These are phyloP conservation scores for Dascillus cervinus DNA, from an alignment of 2,888 invertebrate species.

Conservation along the genomic window DNA sequence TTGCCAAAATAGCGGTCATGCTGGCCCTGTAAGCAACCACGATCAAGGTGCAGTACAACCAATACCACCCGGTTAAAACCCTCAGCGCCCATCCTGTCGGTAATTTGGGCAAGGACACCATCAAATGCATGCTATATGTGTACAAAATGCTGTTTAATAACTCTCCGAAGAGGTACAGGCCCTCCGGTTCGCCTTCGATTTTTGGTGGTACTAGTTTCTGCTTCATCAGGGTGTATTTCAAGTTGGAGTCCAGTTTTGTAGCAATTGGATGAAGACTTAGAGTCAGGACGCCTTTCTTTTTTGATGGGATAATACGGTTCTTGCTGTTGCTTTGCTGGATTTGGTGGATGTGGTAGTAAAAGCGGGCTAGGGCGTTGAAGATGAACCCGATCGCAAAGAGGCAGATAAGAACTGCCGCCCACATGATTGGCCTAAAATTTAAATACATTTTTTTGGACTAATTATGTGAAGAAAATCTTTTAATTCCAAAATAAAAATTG, in stretches of 20 bases:
- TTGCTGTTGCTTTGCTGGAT: not conserved
- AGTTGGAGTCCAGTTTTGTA: constrained; percentile 25
- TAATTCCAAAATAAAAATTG: no score
- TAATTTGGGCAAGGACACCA: constrained; percentile 68
- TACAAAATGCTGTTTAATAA: constrained; percentile 67
- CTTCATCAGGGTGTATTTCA: constrained; percentile 33
- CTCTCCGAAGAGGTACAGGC: constrained; percentile 64
- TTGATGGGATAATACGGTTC: not conserved
- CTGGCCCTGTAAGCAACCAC: constrained; percentile 76
- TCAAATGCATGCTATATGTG: constrained; percentile 73
- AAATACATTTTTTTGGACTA: constrained; percentile 7
- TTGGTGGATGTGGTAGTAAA: constrained; percentile 44
- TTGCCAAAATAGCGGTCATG: constrained; percentile 76
- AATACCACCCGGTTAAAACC: constrained; percentile 79
- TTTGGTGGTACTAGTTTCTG: constrained; percentile 26
- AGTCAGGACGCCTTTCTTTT: not conserved
- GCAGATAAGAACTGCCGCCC: constrained; percentile 64
- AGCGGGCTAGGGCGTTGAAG: constrained; percentile 57
- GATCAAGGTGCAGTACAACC: constrained; percentile 74
- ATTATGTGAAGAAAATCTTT: no score
- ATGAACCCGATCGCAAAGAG: constrained; percentile 57
- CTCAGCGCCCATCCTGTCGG: constrained; percentile 75
- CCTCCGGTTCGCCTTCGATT: constrained; percentile 37
- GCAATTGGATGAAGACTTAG: constrained; percentile 2
- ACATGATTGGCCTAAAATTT: constrained; percentile 50